These are phyloP conservation scores for Amblyjoppa fuscipennis DNA, from an alignment of 2,888 invertebrate species.

Conservation along the genomic window DNA sequence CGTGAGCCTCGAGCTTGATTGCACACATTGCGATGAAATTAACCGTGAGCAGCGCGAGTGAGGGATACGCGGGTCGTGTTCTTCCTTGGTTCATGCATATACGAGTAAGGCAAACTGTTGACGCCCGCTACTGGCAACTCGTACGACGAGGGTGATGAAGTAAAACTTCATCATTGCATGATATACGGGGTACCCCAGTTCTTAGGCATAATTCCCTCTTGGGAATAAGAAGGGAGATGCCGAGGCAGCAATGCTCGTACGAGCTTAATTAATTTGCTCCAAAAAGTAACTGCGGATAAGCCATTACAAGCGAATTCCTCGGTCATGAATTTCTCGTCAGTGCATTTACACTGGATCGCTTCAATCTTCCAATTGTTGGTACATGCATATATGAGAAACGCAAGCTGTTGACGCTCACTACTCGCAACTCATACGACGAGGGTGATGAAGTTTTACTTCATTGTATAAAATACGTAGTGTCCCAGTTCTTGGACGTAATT, in stretches of 20 bases:
- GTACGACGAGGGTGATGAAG: constrained; percentile 32
- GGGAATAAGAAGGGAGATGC: background rate
- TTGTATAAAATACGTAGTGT: constrained; percentile 4
- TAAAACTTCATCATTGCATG: constrained; percentile 21
- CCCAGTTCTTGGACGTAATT: background rate
- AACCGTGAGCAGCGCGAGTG: constrained; percentile 69
- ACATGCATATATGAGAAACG: constrained; percentile 32
- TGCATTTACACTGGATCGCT: no score
- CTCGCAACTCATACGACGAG: constrained; percentile 32
- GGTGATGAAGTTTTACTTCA: constrained; percentile 34
- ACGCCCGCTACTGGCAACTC: constrained; percentile 45
- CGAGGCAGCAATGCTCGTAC: no score
- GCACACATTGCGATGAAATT: constrained; percentile 75
- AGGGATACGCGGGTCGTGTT: constrained; percentile 40
- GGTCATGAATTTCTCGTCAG: no score
- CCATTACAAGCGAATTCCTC: no score
- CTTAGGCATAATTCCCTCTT: background rate
- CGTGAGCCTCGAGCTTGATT: constrained; percentile 67
- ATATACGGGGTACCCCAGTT: background rate
- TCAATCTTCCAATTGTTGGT: background rate
- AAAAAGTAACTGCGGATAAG: no score
- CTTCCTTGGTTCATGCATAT: constrained; percentile 26
- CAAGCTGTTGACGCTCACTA: constrained; percentile 49
- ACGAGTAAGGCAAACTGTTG: constrained; percentile 54
- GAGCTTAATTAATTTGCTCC: no score